Percentiles rank a stretch among this genome's conserved stretches.
Evolutionary conservation across 2,797 vertebrate genomes (phyloP).

Genomic region (Masticophis lateralis): DNA sequence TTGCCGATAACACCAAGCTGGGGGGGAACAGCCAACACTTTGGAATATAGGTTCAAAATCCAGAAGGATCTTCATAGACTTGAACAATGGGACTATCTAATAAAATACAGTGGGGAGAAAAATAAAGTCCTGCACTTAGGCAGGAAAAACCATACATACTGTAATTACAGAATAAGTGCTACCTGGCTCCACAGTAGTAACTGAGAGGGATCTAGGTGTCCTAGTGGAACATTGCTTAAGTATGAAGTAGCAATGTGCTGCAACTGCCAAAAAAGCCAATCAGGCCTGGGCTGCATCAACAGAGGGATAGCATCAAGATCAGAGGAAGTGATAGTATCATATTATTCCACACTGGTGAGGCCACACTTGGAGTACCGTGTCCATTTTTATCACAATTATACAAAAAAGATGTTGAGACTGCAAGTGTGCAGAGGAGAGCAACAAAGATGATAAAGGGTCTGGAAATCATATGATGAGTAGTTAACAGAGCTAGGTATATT

Average conservation of each 20-base stretch:
- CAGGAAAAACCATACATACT: not conserved
- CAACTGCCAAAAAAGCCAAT: not conserved
- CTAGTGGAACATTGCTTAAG: not conserved
- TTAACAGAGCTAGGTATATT: not conserved
- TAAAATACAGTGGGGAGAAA: not conserved
- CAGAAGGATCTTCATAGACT: not conserved
- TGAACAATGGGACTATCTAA: not conserved
- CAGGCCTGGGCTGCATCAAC: not conserved
- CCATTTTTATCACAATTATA: not conserved
- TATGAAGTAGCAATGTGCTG: not conserved
- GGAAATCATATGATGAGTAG: not conserved
- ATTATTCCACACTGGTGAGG: not conserved
- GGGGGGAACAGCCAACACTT: not conserved
- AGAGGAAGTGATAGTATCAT: not conserved
- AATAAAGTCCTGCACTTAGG: not conserved
- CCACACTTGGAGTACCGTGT: not conserved
- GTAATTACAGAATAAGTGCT: not conserved
- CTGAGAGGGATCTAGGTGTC: not conserved
- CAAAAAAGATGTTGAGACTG: not conserved
- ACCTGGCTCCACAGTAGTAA: not conserved
- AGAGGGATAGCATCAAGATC: not conserved
- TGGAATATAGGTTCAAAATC: not conserved
- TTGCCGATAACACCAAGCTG: not conserved
- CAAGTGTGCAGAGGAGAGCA: not conserved
- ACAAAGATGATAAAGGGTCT: not conserved